These are phyloP conservation scores for Phania funesta DNA, from an alignment of 2,888 invertebrate species.

Conservation along the genomic window DNA sequence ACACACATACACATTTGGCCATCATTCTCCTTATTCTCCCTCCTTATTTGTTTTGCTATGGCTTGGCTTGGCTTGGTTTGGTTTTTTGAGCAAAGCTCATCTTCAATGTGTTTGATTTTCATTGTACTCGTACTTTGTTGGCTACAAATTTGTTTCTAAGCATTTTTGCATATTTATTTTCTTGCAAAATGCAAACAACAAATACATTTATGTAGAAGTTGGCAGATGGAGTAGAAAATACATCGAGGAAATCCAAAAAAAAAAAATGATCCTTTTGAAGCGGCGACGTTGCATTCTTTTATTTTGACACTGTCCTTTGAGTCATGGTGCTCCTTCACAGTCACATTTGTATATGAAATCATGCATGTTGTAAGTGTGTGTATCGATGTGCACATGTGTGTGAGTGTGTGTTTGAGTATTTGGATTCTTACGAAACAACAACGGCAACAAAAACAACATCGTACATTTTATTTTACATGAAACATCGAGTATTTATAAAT, in stretches of 20 bases:
- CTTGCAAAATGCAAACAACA: constrained; percentile 65
- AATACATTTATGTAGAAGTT: not conserved
- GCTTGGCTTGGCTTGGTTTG: not conserved
- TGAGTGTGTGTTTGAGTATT: not conserved
- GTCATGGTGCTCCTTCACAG: constrained; percentile 43
- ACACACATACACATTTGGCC: not conserved
- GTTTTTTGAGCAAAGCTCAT: constrained; percentile 47
- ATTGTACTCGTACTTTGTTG: constrained; percentile 64
- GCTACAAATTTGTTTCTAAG: constrained; percentile 68
- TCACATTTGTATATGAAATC: constrained; percentile 2
- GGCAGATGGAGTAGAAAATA: constrained; percentile 30
- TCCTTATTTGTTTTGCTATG: not conserved
- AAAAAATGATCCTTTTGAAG: constrained; percentile 59
- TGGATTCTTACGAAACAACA: constrained; percentile 25
- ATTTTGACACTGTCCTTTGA: constrained; percentile 65
- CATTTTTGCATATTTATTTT: constrained; percentile 67
- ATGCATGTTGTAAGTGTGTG: constrained; percentile 2
- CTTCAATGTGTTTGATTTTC: constrained; percentile 59
- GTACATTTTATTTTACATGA: constrained; percentile 40
- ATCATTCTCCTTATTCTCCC: not conserved
- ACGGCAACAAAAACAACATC: constrained; percentile 12
- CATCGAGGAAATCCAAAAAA: constrained; percentile 22
- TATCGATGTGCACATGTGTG: not conserved
- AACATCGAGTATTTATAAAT: constrained; percentile 35
- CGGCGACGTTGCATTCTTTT: constrained; percentile 64